phyloP scores from a whole-genome alignment of 2,113 vertebrate species.

The Pimephales promelas region DNA sequence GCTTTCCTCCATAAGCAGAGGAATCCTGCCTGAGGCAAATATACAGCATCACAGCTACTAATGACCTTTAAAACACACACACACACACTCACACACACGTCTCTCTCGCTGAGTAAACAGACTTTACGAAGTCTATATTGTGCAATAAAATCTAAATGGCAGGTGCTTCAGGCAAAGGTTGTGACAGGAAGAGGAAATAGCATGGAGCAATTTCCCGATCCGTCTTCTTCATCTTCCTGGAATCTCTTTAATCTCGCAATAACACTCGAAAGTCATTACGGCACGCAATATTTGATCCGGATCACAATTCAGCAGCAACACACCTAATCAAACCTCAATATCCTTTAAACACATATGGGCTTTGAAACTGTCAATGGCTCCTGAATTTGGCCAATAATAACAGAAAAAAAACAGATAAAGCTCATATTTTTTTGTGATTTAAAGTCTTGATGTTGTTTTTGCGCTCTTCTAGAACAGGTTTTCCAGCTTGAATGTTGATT shows the following conservation, averaged over 20 bases:
- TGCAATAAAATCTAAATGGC: conserved; percentile 38
- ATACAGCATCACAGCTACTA: conserved; percentile 35
- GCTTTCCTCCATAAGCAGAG: not conserved
- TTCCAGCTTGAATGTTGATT: too few species aligned
- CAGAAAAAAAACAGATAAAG: too few species aligned
- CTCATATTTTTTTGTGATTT: too few species aligned
- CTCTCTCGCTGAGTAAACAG: conserved; percentile 11
- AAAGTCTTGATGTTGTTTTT: too few species aligned
- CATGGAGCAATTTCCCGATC: not conserved
- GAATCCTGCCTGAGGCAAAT: not conserved
- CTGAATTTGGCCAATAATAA: not conserved
- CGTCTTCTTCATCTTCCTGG: conserved; percentile 7
- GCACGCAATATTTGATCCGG: conserved; percentile 5
- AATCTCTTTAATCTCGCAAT: conserved; percentile 41
- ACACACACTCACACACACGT: too few species aligned
- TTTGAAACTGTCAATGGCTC: not conserved
- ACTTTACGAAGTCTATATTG: conserved; percentile 38
- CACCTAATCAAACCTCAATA: conserved; percentile 11
- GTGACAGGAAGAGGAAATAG: conserved; percentile 23
- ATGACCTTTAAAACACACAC: conserved; percentile 41
- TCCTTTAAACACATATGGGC: not conserved
- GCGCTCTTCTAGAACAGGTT: too few species aligned
- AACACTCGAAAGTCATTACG: conserved; percentile 23
- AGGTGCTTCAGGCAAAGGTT: conserved; percentile 41
- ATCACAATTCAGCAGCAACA: conserved; percentile 23